Evolutionary conservation across 2,797 vertebrate species (phyloP).

Genomic region (Merluccius polli): DNA sequence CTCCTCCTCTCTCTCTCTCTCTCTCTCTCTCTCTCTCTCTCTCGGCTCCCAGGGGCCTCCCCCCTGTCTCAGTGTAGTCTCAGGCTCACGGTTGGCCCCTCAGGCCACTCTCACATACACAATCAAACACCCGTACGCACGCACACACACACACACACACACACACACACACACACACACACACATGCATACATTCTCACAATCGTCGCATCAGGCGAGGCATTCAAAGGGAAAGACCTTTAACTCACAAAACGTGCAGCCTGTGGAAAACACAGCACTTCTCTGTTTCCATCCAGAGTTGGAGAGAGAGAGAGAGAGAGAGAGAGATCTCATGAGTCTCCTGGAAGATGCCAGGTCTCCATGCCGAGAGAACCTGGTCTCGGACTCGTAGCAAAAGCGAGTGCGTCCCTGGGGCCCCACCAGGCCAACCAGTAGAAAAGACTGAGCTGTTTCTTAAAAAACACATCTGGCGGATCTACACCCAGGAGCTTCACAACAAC

Average conservation of each 20-base stretch:
- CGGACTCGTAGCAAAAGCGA: no score
- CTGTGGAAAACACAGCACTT: no score
- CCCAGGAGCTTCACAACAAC: no score
- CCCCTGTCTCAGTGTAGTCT: no score
- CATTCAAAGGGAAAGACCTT: background rate
- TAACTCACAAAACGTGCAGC: background rate
- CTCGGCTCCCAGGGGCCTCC: background rate
- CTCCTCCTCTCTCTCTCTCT: no score
- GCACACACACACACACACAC: slow-evolving; percentile 23
- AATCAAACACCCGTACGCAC: background rate
- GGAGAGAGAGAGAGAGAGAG: background rate
- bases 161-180: slow-evolving; percentile 18
- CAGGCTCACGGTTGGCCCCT: background rate
- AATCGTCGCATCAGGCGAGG: background rate
- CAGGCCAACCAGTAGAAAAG: no score
- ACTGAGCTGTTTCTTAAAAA: no score
- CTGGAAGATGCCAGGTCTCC: background rate
- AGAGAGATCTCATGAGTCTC: background rate
- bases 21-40: background rate
- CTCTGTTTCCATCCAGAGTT: background rate
- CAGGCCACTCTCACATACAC: background rate
- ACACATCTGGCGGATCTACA: no score
- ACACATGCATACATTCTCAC: slow-evolving; percentile 11
- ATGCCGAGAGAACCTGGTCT: background rate
- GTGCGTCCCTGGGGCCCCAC: no score